Evolutionary conservation across 2,113 vertebrate genomes (phyloP).

Genomic region (Leucosticte australis): DNA sequence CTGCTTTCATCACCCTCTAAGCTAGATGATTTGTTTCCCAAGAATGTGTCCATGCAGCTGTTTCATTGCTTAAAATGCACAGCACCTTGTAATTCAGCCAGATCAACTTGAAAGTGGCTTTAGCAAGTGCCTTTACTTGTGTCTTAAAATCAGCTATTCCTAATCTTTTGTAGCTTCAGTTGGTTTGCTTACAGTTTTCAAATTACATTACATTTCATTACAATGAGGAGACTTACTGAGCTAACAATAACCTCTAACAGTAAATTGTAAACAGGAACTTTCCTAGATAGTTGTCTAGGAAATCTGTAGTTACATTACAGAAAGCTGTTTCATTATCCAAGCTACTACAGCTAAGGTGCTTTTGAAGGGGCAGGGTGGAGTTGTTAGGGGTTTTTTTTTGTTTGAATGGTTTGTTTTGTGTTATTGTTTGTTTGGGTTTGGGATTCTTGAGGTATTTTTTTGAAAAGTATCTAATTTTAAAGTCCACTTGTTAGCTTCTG

Average conservation of each 20-base stretch:
- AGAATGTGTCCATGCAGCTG: background rate
- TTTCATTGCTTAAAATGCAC: background rate
- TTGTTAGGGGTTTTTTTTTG: background rate
- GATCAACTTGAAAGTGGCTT: background rate
- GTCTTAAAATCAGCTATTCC: background rate
- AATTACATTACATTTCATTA: background rate
- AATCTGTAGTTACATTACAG: background rate
- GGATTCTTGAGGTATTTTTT: background rate
- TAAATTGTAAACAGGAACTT: background rate
- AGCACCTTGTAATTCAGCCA: background rate
- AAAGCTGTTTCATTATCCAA: background rate
- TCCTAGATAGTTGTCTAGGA: background rate
- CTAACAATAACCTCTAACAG: background rate
- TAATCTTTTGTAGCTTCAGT: background rate
- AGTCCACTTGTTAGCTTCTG: background rate
- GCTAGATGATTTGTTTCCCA: background rate
- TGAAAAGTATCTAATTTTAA: background rate
- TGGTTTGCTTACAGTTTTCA: background rate
- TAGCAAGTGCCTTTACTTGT: background rate
- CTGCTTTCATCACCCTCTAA: background rate
- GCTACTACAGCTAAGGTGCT: background rate
- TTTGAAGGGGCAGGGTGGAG: rapidly evolving
- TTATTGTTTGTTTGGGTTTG: background rate
- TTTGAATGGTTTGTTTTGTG: background rate
- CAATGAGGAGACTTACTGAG: background rate